phyloP scores from a whole-genome alignment of 2,113 vertebrate species.

The Helogale parvula region DNA sequence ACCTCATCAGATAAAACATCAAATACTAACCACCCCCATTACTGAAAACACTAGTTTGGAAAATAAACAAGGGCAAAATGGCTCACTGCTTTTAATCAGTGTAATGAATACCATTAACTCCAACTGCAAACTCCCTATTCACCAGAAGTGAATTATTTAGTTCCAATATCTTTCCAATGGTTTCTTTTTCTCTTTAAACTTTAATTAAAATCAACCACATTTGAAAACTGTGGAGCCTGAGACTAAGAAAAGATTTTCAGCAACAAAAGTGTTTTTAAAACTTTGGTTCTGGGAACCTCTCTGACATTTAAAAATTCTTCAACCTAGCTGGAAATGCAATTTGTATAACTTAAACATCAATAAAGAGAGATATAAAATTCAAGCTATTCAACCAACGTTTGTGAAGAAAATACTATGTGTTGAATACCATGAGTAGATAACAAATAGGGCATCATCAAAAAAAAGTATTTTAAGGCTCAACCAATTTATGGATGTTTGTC shows the following conservation, averaged over 20 bases:
- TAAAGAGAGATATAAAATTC: slow-evolving; percentile 17
- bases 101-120: slow-evolving; percentile 74
- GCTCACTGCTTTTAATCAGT: slow-evolving; percentile 74
- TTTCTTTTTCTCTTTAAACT: slow-evolving; percentile 71
- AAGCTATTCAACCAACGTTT: neutral
- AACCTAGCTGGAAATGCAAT: neutral
- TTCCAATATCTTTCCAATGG: slow-evolving; percentile 68
- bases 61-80: slow-evolving; percentile 72
- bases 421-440: neutral
- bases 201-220: slow-evolving; percentile 78
- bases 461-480: neutral
- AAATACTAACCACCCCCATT: slow-evolving; percentile 37
- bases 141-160: slow-evolving; percentile 70
- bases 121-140: slow-evolving; percentile 64
- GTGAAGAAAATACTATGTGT: neutral
- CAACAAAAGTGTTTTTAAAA: neutral
- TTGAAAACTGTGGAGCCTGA: slow-evolving; percentile 45
- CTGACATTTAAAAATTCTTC: slow-evolving; percentile 7
- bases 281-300: slow-evolving; percentile 2
- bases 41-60: slow-evolving; percentile 69
- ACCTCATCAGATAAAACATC: slow-evolving; percentile 67
- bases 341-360: slow-evolving; percentile 34
- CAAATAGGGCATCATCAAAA: neutral
- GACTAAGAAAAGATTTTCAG: slow-evolving; percentile 47
- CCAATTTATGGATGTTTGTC: neutral